Conservation (phyloP, 1,140 invertebrate genomes). For the Tetramorium alpestre region DNA sequence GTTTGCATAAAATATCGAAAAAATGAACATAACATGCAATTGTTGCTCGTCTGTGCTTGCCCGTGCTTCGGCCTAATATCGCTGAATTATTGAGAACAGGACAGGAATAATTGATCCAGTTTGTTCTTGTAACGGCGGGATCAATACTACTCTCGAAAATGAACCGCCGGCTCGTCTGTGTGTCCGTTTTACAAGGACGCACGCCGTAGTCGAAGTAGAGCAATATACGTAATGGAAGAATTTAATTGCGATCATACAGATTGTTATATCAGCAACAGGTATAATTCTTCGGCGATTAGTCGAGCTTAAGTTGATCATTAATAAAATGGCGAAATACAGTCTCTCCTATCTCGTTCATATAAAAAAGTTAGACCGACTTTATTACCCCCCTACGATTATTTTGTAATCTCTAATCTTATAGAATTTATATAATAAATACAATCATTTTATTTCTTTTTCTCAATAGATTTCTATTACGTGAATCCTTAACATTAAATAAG, state of each 20-base stretch:
- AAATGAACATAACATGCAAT: constrained; percentile 10
- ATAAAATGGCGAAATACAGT: not conserved
- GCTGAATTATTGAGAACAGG: constrained; percentile 63
- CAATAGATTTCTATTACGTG: too few species aligned
- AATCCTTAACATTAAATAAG: not conserved
- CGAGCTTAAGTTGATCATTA: constrained; percentile 24
- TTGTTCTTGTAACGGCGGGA: constrained; percentile 34
- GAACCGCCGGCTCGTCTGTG: constrained; percentile 11
- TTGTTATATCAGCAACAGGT: constrained; percentile 70
- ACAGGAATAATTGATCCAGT: constrained; percentile 67
- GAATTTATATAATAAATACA: constrained; percentile 17
- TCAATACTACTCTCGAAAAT: constrained; percentile 72
- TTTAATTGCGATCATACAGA: constrained; percentile 48
- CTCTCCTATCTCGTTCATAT: not conserved
- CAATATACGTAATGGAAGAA: constrained; percentile 47
- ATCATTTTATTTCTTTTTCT: not conserved
- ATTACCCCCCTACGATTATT: not conserved
- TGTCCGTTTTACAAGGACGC: constrained; percentile 2
- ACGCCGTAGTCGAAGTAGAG: not conserved
- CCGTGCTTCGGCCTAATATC: constrained; percentile 11
- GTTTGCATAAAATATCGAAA: not conserved
- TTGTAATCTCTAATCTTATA: not conserved
- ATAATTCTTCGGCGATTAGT: constrained; percentile 45
- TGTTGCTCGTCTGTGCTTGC: not conserved
- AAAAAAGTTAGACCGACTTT: not conserved